Evolutionary conservation across 2,797 vertebrate genomes (phyloP).

Genomic region (Syncerus caffer): DNA sequence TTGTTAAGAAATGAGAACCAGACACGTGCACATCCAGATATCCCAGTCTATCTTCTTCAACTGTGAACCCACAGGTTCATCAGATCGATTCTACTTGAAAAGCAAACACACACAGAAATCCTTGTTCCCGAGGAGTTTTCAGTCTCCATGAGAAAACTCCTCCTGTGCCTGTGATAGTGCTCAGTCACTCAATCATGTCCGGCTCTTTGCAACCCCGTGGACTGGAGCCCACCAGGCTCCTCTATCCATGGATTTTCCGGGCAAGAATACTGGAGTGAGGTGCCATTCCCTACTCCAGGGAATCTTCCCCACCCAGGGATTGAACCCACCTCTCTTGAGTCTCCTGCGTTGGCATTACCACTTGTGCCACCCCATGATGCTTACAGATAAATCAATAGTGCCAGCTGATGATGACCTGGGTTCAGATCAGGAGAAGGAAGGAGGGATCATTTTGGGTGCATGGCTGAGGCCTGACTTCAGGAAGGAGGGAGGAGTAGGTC

Average conservation of each 20-base stretch:
- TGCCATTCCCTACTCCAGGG: neutral
- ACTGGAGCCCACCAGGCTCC: neutral
- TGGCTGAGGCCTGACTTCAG: neutral
- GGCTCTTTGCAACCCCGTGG: neutral
- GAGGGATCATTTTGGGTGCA: neutral
- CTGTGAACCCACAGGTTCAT: neutral
- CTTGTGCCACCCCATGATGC: neutral
- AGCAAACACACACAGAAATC: neutral
- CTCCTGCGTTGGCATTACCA: neutral
- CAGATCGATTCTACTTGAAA: neutral
- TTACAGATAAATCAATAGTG: neutral
- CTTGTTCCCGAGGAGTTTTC: neutral
- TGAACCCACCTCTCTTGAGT: neutral
- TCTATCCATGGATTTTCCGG: neutral
- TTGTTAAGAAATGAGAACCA: neutral
- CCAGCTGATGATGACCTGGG: neutral
- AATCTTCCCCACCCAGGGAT: neutral
- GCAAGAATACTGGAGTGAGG: neutral
- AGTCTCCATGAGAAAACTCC: neutral
- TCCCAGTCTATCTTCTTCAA: neutral
- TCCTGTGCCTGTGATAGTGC: neutral
- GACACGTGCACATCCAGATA: neutral
- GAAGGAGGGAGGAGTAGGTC: neutral
- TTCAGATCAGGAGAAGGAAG: neutral
- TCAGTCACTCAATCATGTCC: accelerated